Evolutionary conservation across 2,888 invertebrate species (phyloP).

Genomic region (Diadegma fenestrale): DNA sequence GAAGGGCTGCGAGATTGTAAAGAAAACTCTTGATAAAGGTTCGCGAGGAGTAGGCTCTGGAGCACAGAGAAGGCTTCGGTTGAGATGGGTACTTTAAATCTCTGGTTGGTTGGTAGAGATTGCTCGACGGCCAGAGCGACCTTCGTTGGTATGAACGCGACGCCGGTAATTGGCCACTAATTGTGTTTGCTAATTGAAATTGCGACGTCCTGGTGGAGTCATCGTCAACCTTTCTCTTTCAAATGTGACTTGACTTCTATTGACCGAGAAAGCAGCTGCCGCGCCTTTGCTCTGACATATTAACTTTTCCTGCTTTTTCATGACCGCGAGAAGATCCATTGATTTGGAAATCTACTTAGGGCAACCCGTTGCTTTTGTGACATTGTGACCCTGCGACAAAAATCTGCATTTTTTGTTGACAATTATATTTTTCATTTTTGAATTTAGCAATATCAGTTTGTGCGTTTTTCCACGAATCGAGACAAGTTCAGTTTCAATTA

Average conservation of each 20-base stretch:
- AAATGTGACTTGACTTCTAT: slow-evolving; percentile 55
- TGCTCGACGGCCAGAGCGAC: slow-evolving; percentile 32
- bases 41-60: slow-evolving; percentile 3
- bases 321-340: not conserved
- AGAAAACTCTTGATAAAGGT: slow-evolving; percentile 42
- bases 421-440: no score
- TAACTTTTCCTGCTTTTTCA: slow-evolving; percentile 5
- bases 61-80: slow-evolving; percentile 18
- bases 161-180: slow-evolving; percentile 78
- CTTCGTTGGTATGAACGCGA: slow-evolving; percentile 67
- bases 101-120: slow-evolving; percentile 35
- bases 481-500: no score
- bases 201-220: slow-evolving; percentile 72
- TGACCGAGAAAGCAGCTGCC: slow-evolving; percentile 21
- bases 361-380: no score
- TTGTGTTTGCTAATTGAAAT: slow-evolving; percentile 82
- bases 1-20: not conserved
- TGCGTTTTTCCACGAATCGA: no score
- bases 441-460: no score
- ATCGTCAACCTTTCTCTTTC: slow-evolving; percentile 52
- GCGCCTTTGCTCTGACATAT: not conserved
- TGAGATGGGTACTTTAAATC: slow-evolving; percentile 28
- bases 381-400: no score
- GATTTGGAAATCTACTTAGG: not conserved
- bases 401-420: no score